phyloP scores from a whole-genome alignment of 2,797 vertebrate species.

The Borostomias antarcticus region DNA sequence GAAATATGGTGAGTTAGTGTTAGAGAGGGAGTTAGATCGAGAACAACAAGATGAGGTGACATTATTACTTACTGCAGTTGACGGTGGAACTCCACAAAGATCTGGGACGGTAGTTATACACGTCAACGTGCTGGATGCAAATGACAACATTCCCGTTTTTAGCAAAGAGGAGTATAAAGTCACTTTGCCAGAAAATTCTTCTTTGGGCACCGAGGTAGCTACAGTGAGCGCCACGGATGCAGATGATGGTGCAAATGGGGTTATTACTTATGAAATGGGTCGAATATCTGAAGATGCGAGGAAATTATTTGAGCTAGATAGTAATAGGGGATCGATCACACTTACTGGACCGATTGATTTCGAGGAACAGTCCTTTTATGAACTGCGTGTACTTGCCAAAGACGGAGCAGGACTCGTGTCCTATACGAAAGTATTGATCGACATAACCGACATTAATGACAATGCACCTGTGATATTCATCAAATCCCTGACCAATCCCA shows the following conservation, averaged over 20 bases:
- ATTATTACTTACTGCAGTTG: constrained; percentile 63
- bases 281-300: constrained; percentile 45
- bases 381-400: constrained; percentile 65
- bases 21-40: constrained; percentile 67
- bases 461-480: constrained; percentile 52
- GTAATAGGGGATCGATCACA: constrained; percentile 55
- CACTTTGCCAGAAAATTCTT: constrained; percentile 55
- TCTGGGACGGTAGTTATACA: constrained; percentile 65
- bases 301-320: constrained; percentile 51
- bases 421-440: constrained; percentile 58
- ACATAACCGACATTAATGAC: constrained; percentile 66
- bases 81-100: constrained; percentile 67
- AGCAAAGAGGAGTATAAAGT: constrained; percentile 53
- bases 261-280: constrained; percentile 58
- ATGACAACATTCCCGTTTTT: constrained; percentile 70
- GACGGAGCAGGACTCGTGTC: constrained; percentile 57
- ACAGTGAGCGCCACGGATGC: constrained; percentile 60
- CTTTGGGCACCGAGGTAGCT: constrained; percentile 37
- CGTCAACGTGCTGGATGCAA: constrained; percentile 66
- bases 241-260: constrained; percentile 66
- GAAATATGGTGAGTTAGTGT: constrained; percentile 61
- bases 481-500: constrained; percentile 50
- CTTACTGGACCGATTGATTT: constrained; percentile 66
- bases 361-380: constrained; percentile 61
- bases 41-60: constrained; percentile 53